Conservation (phyloP, 1,140 invertebrate genomes). For the Penaeus indicus region DNA sequence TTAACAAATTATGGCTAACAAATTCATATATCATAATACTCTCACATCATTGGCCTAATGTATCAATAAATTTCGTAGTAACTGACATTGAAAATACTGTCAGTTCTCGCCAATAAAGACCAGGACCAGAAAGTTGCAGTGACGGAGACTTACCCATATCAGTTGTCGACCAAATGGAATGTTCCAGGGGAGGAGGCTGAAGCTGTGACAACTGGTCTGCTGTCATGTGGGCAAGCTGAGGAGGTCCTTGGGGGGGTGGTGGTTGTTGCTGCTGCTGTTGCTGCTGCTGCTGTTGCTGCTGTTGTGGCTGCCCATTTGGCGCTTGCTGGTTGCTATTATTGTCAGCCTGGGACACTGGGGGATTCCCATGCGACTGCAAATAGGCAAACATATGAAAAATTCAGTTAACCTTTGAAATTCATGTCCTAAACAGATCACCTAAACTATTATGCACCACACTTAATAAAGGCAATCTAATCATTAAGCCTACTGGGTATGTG, state of each 20-base stretch:
- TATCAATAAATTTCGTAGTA: not conserved
- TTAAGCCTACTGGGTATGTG: too few relatives aligned
- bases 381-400: not conserved
- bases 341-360: slow-evolving; percentile 45
- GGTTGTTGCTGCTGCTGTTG: slow-evolving; percentile 55
- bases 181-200: slow-evolving; percentile 57
- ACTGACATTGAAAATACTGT: not conserved
- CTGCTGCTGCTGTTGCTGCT: slow-evolving; percentile 41
- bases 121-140: not conserved
- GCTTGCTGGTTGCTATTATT: slow-evolving; percentile 52
- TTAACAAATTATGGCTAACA: too few relatives aligned
- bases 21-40: too few relatives aligned
- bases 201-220: slow-evolving; percentile 60
- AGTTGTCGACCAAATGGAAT: slow-evolving; percentile 64
- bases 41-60: not conserved
- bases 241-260: slow-evolving; percentile 32
- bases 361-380: slow-evolving; percentile 48
- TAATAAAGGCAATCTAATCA: too few relatives aligned
- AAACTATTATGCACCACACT: too few relatives aligned
- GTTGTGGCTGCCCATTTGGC: slow-evolving; percentile 36
- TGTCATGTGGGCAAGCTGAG: slow-evolving; percentile 57
- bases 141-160: slow-evolving; percentile 59
- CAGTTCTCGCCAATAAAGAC: too few relatives aligned
- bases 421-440: too few relatives aligned
- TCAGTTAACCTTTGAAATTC: too few relatives aligned